Conservation (phyloP, 2,797 vertebrate species). For the Zenarchopterus dispar region DNA sequence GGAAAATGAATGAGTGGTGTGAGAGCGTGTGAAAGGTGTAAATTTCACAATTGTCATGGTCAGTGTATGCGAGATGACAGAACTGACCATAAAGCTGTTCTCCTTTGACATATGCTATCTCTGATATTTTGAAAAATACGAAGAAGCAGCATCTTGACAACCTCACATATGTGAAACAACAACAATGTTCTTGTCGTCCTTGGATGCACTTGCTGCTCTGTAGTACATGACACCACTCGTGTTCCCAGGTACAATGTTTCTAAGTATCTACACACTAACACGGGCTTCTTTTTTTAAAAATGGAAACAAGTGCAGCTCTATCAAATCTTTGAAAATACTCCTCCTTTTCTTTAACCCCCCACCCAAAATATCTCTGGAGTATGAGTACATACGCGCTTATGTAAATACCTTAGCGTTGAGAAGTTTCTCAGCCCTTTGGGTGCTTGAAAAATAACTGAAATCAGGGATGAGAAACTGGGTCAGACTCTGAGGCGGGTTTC, state of each 20-base stretch:
- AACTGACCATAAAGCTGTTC: background rate
- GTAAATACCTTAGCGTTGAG: slow-evolving; percentile 32
- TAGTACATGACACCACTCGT: slow-evolving; percentile 18
- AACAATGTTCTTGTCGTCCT: slow-evolving; percentile 38
- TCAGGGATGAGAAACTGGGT: slow-evolving; percentile 50
- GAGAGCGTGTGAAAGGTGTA: too few species aligned
- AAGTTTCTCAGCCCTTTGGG: slow-evolving; percentile 31
- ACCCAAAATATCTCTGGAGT: slow-evolving; percentile 17
- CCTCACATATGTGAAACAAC: slow-evolving; percentile 18
- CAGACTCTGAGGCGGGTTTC: slow-evolving; percentile 30
- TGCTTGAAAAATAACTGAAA: slow-evolving; percentile 19
- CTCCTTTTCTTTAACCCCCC: slow-evolving; percentile 16
- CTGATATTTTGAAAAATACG: slow-evolving; percentile 5
- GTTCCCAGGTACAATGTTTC: slow-evolving; percentile 40
- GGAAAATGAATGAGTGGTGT: too few species aligned
- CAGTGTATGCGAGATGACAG: too few species aligned
- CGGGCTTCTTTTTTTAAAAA: slow-evolving; percentile 18
- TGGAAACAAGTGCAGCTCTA: slow-evolving; percentile 40
- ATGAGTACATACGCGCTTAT: slow-evolving; percentile 41
- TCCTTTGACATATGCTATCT: background rate
- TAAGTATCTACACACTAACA: slow-evolving; percentile 7
- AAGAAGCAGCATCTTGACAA: slow-evolving; percentile 12
- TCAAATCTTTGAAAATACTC: slow-evolving; percentile 37
- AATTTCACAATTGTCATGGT: too few species aligned
- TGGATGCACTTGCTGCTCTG: slow-evolving; percentile 23